Percentiles rank a stretch among this genome's conserved stretches.
phyloP scores from a whole-genome alignment of 1,140 invertebrate species.

The Heliconius eleuchia region DNA sequence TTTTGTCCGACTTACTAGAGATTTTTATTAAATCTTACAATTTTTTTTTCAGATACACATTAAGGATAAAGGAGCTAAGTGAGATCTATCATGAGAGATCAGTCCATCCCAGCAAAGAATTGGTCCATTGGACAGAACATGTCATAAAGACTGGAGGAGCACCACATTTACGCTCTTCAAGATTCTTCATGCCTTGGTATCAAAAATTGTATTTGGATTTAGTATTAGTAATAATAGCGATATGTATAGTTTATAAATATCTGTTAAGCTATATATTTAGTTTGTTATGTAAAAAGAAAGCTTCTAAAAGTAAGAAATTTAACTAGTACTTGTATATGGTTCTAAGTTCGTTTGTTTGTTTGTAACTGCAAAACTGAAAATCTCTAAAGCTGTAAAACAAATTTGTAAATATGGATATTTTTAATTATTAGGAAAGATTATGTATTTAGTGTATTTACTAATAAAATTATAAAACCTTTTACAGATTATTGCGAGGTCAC shows the following conservation, averaged over 20 bases:
- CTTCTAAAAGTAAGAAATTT: background rate
- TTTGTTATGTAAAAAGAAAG: background rate
- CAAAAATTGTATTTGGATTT: constrained; percentile 59
- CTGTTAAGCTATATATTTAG: constrained; percentile 8
- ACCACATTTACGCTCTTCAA: constrained; percentile 51
- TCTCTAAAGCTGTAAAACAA: too few relatives aligned
- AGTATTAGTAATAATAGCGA: constrained; percentile 11
- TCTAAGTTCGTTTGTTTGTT: too few relatives aligned
- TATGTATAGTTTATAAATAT: background rate
- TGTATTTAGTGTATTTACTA: too few relatives aligned
- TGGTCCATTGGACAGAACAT: constrained; percentile 45
- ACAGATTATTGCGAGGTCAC: too few relatives aligned
- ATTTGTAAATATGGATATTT: too few relatives aligned
- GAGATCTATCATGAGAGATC: constrained; percentile 39
- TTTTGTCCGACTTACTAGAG: background rate
- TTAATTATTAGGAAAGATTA: too few relatives aligned
- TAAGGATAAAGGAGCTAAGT: constrained; percentile 36
- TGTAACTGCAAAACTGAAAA: too few relatives aligned
- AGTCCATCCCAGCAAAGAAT: constrained; percentile 27
- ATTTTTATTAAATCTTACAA: background rate
- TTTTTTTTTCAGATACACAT: constrained; percentile 32
- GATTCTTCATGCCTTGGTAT: constrained; percentile 51
- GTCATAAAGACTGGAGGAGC: constrained; percentile 48
- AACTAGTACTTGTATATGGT: background rate
- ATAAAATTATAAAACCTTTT: too few relatives aligned